Evolutionary conservation across 2,888 invertebrate species (phyloP).

Genomic region (Lottia gigantea): DNA sequence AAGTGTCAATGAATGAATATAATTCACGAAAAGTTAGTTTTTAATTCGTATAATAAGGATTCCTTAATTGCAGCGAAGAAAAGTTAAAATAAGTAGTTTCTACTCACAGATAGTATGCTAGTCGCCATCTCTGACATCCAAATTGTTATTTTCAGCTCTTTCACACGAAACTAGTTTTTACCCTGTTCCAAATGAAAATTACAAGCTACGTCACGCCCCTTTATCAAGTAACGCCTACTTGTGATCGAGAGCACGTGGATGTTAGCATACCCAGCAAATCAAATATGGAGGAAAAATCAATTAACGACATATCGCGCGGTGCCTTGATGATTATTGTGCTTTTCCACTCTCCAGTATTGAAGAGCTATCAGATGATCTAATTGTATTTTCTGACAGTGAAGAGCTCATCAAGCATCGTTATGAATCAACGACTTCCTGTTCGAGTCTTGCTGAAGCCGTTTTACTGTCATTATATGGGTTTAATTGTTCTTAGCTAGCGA

Average conservation of each 20-base stretch:
- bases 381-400: slow-evolving; percentile 15
- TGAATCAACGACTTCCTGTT: slow-evolving; percentile 7
- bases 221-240: neutral
- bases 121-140: slow-evolving; percentile 10
- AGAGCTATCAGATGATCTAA: slow-evolving; percentile 4
- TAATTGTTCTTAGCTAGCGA: slow-evolving; percentile 6
- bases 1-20: neutral
- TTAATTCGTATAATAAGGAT: slow-evolving; percentile 4
- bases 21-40: slow-evolving; percentile 2
- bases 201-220: slow-evolving; percentile 7
- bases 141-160: slow-evolving; percentile 10
- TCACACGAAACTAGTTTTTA: slow-evolving; percentile 9
- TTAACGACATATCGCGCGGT: too few species aligned
- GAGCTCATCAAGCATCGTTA: slow-evolving; percentile 15
- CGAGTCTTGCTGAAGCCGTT: too few species aligned
- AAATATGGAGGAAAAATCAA: too few species aligned
- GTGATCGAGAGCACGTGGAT: slow-evolving; percentile 4
- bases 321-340: too few species aligned
- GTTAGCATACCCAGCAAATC: too few species aligned
- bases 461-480: neutral
- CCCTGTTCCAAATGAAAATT: neutral
- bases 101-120: slow-evolving; percentile 10
- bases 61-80: neutral
- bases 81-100: slow-evolving; percentile 4
- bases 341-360: too few species aligned